Base-by-base conservation (phyloP, 1,140 invertebrate species). In the Heliconius eleuchia region DNA sequence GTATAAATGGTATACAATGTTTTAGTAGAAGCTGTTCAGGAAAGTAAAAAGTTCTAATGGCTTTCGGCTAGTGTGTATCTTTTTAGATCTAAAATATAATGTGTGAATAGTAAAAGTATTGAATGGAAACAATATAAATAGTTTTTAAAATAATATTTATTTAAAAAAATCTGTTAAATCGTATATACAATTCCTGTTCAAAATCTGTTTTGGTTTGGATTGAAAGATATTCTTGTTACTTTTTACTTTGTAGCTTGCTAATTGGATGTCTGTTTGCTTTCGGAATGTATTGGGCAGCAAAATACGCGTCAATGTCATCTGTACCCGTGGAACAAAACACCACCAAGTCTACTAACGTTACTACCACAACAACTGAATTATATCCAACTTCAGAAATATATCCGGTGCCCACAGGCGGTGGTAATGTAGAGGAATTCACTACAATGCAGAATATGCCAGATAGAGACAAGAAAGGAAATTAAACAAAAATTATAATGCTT, bases 41-140 rank as follows among this genome's bases (percentile, higher is more conserved):
- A 66, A 66, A 66, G 60, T 30, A 66, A 66, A n/a, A 60, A 60
- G 60, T 9, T 18, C 60, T 42, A 42, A 82, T 82, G 81, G 76
- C 75, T 42, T 76, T 82, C 19, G 81, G 78, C n/a, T 80, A 78
- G 81, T 82, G 60, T 74, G 81, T 82, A 70, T 55, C 2, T 46
- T 70, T 76, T 2, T 70, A 50, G 11, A 27, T 42, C 11, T 30
- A 11, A 70, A 66, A 42, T 46, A 18, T n/a, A 11, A 8, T 73
- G 1, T 46, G n/a, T 76, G 16, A 52, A 27, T 9, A 11, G 13
- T 74, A 27, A 50, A 16, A 30, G 30, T 37, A 34, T 52, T 19
- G 6, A 52, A 52, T 19, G 16, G 1, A 19, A 52, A 52, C 18
- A 52, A 18, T 19, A 19, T 16, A 46, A 46, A 11, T 46, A 46